These are phyloP conservation scores for Cyrtodaria siliqua DNA, from an alignment of 2,888 invertebrate species.

Conservation along the genomic window DNA sequence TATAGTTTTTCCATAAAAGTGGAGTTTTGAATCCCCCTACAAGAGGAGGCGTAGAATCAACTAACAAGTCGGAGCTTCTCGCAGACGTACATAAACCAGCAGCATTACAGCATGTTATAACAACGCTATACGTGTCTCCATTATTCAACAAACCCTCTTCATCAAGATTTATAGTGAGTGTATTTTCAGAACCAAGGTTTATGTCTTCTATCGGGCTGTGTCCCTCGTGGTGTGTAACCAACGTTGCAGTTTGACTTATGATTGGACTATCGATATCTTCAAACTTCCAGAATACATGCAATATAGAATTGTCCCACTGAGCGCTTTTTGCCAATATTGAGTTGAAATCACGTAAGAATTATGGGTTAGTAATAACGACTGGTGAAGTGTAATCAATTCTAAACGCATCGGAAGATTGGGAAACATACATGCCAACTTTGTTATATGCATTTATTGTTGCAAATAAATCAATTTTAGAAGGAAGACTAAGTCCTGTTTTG, in stretches of 20 bases:
- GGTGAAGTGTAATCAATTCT: conserved; percentile 46
- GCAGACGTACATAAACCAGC: conserved; percentile 63
- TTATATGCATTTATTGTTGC: conserved; percentile 51
- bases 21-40: conserved; percentile 66
- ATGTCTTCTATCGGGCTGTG: conserved; percentile 53
- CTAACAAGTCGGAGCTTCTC: conserved; percentile 42
- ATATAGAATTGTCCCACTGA: conserved; percentile 62
- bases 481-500: conserved; percentile 36
- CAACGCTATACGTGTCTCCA: conserved; percentile 58
- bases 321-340: neutral
- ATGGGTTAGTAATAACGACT: conserved; percentile 6
- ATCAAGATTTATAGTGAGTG: conserved; percentile 37
- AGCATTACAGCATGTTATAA: conserved; percentile 63
- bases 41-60: conserved; percentile 72
- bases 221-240: conserved; percentile 56
- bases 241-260: conserved; percentile 31
- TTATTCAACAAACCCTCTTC: conserved; percentile 41
- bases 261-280: conserved; percentile 59
- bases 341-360: conserved; percentile 8
- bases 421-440: conserved; percentile 20
- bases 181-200: conserved; percentile 39
- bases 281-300: conserved; percentile 48
- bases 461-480: conserved; percentile 31
- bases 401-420: conserved; percentile 41
- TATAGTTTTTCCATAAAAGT: conserved; percentile 42